Conservation (phyloP, 2,888 invertebrate species). For the Limnephilus auricula region DNA sequence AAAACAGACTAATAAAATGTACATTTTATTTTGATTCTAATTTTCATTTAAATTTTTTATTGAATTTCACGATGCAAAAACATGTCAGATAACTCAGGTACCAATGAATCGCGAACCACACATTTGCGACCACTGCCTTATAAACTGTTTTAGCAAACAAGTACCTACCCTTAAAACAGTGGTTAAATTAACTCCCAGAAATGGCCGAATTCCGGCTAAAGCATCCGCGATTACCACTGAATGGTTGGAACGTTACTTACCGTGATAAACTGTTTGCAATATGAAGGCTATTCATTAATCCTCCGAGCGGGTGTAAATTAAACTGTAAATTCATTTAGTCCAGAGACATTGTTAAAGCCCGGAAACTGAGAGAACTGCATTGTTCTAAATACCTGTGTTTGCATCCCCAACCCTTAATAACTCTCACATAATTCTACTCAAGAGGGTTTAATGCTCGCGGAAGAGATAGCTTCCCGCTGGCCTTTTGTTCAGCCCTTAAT, state of each 20-base stretch:
- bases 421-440: neutral
- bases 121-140: neutral
- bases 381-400: constrained; percentile 22
- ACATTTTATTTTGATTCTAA: no score
- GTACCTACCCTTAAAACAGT: neutral
- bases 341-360: neutral
- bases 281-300: constrained; percentile 2
- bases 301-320: constrained; percentile 6
- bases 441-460: neutral
- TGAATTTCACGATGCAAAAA: neutral
- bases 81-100: neutral
- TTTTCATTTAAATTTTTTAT: neutral
- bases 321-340: constrained; percentile 27
- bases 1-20: no score
- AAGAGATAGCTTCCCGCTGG: neutral
- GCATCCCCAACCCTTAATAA: neutral
- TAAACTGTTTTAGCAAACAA: neutral
- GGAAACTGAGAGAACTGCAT: neutral
- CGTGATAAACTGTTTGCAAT: constrained; percentile 24
- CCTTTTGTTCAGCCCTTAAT: neutral
- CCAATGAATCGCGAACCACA: neutral
- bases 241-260: neutral
- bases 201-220: neutral
- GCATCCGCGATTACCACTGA: neutral
- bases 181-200: neutral